Conservation (phyloP, 2,888 invertebrate genomes). For the Trissolcus brochymenae region DNA sequence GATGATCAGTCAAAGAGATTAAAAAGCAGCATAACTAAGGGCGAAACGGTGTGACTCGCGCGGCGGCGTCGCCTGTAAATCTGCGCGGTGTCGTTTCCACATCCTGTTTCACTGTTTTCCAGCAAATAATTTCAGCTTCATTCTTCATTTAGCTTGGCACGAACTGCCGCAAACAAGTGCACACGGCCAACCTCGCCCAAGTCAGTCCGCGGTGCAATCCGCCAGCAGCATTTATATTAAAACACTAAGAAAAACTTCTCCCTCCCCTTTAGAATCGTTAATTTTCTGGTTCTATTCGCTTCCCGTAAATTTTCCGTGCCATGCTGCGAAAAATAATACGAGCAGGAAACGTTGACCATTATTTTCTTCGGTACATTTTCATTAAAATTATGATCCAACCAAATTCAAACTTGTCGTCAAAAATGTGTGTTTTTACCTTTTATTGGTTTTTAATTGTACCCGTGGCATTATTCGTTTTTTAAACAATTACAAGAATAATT, state of each 20-base stretch:
- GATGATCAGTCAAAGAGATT: conserved; percentile 33
- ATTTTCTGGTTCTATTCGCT: conserved; percentile 77
- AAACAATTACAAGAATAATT: too few relatives aligned
- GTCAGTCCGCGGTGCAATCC: conserved; percentile 59
- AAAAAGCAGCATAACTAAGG: conserved; percentile 45
- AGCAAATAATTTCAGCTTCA: conserved; percentile 77
- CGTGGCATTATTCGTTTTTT: too few relatives aligned
- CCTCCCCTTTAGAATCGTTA: conserved; percentile 71
- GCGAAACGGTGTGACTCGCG: conserved; percentile 52
- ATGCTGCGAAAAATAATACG: conserved; percentile 74
- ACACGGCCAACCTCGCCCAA: conserved; percentile 62
- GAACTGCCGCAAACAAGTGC: conserved; percentile 76
- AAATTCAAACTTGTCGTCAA: conserved; percentile 27
- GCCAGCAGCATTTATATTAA: conserved; percentile 76
- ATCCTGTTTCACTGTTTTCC: conserved; percentile 76
- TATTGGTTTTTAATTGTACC: conserved; percentile 3
- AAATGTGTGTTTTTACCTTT: conserved; percentile 6
- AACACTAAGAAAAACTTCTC: conserved; percentile 76
- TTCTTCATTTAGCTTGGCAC: conserved; percentile 77
- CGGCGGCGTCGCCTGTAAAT: conserved; percentile 69
- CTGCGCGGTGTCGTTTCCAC: conserved; percentile 75
- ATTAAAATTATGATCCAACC: conserved; percentile 60
- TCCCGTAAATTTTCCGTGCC: conserved; percentile 73
- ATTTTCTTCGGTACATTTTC: conserved; percentile 70
- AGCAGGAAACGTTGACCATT: conserved; percentile 76